phyloP scores from a whole-genome alignment of 2,113 vertebrate species.

The Thamnophis sirtalis region DNA sequence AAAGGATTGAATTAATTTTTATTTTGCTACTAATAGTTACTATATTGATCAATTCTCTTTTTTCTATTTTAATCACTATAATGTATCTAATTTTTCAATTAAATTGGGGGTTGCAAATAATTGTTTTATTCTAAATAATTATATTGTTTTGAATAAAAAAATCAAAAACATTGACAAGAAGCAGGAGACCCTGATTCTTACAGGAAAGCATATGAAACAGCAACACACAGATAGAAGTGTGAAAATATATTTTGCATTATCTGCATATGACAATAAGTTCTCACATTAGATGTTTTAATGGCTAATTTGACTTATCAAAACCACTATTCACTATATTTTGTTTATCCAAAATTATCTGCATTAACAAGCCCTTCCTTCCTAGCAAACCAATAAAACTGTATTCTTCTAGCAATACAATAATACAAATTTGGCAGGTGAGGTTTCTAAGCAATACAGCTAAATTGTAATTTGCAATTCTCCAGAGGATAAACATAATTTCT shows the following conservation, averaged over 20 bases:
- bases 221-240: neutral
- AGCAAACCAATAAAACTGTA: neutral
- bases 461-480: neutral
- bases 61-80: too few relatives aligned
- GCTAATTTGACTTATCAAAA: neutral
- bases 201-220: neutral
- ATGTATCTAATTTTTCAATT: too few relatives aligned
- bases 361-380: neutral
- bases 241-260: neutral
- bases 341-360: neutral
- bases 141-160: neutral
- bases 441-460: neutral
- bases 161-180: neutral
- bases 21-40: too few relatives aligned
- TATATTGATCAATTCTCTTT: too few relatives aligned
- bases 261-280: neutral
- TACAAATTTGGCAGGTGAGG: neutral
- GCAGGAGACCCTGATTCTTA: neutral
- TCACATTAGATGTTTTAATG: neutral
- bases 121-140: too few relatives aligned
- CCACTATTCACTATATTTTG: neutral
- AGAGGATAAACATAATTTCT: neutral
- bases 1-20: too few relatives aligned
- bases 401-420: neutral
- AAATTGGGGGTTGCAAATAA: too few relatives aligned